Evolutionary conservation across 2,113 vertebrate species (phyloP).

Genomic region (Oncorhynchus masou): DNA sequence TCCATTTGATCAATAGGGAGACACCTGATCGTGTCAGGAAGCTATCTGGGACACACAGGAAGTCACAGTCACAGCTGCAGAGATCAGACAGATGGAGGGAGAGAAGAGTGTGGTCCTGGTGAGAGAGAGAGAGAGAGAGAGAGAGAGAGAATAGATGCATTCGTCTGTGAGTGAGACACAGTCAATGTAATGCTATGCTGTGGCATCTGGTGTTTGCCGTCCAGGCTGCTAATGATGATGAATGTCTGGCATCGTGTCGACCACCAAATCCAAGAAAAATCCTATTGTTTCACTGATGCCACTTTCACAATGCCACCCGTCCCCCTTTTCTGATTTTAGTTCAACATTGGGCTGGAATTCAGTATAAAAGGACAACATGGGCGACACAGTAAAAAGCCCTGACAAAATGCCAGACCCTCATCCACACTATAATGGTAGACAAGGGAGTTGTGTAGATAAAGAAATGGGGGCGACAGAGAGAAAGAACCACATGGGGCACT

Average conservation of each 20-base stretch:
- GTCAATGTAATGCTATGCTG: slow-evolving; percentile 33
- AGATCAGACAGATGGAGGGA: slow-evolving; percentile 53
- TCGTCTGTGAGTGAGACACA: slow-evolving; percentile 50
- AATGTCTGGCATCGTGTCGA: slow-evolving; percentile 52
- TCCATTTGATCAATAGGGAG: no score
- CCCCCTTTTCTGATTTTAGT: not conserved
- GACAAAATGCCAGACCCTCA: slow-evolving; percentile 59
- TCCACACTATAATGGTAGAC: slow-evolving; percentile 52
- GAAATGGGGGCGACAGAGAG: slow-evolving; percentile 54
- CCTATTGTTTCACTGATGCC: slow-evolving; percentile 22
- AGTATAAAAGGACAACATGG: not conserved
- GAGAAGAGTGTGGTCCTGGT: slow-evolving; percentile 51
- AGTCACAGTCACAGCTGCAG: slow-evolving; percentile 48
- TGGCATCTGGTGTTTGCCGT: slow-evolving; percentile 63
- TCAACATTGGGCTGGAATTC: not conserved
- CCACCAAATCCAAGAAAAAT: slow-evolving; percentile 35
- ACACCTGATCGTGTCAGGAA: not conserved
- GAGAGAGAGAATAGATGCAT: slow-evolving; percentile 50
- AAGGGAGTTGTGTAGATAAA: slow-evolving; percentile 53
- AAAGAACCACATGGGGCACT: slow-evolving; percentile 59
- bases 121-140: slow-evolving; percentile 52
- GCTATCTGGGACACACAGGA: slow-evolving; percentile 23
- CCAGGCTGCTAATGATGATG: slow-evolving; percentile 64
- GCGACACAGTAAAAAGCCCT: slow-evolving; percentile 12
- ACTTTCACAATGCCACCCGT: slow-evolving; percentile 2